These are phyloP conservation scores for Ovis canadensis DNA, from an alignment of 2,113 vertebrate genomes.

Conservation along the genomic window DNA sequence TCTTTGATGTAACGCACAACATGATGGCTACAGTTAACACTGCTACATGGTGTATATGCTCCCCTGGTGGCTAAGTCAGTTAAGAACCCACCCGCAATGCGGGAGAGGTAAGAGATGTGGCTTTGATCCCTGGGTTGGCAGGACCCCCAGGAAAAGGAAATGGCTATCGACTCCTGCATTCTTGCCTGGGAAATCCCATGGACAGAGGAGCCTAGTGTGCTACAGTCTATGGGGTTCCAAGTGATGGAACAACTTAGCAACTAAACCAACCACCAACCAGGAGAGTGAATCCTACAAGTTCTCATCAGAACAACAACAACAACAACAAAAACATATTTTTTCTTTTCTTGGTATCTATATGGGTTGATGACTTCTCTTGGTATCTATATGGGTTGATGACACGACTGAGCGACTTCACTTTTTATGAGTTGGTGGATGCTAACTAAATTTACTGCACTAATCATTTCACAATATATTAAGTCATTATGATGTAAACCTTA, in stretches of 20 bases:
- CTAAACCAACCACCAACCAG: not conserved
- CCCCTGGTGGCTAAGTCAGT: not conserved
- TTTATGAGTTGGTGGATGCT: not conserved
- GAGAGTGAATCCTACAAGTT: not conserved
- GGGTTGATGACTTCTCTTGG: no score
- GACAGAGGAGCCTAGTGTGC: not conserved
- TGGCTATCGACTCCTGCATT: not conserved
- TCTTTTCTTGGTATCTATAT: not conserved
- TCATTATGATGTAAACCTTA: no score
- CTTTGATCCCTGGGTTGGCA: not conserved
- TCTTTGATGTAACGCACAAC: accelerated
- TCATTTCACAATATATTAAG: not conserved
- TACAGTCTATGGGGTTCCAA: not conserved
- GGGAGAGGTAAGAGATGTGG: not conserved
- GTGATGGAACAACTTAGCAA: not conserved
- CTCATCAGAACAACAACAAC: not conserved
- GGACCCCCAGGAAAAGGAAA: not conserved
- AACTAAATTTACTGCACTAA: no score
- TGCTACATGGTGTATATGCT: not conserved
- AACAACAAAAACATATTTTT: not conserved
- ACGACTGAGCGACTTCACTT: not conserved
- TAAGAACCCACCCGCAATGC: not conserved
- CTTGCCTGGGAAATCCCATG: not conserved
- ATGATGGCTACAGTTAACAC: not conserved
- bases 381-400: not conserved